phyloP scores from a whole-genome alignment of 2,888 invertebrate species.

The Nasonia oneida region DNA sequence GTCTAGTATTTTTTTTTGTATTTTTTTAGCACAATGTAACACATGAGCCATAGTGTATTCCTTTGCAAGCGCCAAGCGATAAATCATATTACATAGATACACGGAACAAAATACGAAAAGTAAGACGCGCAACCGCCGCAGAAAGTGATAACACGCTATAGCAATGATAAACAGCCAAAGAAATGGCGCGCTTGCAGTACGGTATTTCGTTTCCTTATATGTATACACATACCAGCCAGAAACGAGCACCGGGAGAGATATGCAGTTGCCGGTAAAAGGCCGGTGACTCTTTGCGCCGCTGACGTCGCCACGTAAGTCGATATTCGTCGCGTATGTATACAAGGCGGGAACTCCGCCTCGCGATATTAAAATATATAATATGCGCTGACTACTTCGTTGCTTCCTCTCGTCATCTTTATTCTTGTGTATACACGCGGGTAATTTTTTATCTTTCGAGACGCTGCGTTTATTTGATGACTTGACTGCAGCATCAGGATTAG shows the following conservation, averaged over 20 bases:
- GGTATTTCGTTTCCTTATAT: not conserved
- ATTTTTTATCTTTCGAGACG: conserved; percentile 1
- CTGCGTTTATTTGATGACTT: not conserved
- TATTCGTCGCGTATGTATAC: conserved; percentile 2
- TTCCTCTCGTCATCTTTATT: conserved; percentile 35
- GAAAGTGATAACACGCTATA: conserved; percentile 4
- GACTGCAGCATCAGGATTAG: not conserved
- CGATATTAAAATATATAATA: not conserved
- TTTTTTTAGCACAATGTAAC: not conserved
- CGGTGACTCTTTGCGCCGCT: not conserved
- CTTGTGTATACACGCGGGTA: not conserved
- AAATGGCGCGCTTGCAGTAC: too few species aligned
- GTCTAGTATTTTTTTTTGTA: not conserved
- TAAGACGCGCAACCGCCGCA: not conserved
- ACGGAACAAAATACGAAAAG: not conserved
- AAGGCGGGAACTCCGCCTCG: not conserved
- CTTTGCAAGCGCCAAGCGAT: not conserved
- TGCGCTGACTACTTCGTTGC: conserved; percentile 14
- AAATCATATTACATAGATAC: not conserved
- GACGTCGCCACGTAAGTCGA: conserved; percentile 39
- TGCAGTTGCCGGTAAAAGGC: conserved; percentile 22
- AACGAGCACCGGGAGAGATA: conserved; percentile 17
- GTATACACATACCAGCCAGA: not conserved
- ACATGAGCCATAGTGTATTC: not conserved
- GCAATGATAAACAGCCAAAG: not conserved